Evolutionary conservation across 2,797 vertebrate genomes (phyloP).

Genomic region (Sebastes itinus): DNA sequence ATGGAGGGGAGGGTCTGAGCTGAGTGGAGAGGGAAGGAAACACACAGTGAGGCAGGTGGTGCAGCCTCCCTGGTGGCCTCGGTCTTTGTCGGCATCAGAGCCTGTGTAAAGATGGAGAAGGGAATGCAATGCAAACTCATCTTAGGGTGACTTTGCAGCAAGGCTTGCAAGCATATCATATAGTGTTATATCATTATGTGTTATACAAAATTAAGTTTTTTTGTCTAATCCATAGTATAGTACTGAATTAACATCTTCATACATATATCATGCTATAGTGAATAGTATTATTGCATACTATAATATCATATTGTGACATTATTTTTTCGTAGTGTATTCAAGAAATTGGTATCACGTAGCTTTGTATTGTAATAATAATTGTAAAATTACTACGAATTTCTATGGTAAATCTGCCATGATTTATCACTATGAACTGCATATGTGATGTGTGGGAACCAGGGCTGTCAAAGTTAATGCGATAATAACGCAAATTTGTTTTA

Average conservation of each 20-base stretch:
- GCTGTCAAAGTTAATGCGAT: too few relatives aligned
- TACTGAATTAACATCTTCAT: not conserved
- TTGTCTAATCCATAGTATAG: too few relatives aligned
- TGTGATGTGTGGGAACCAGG: too few relatives aligned
- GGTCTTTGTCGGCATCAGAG: not conserved
- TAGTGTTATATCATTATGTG: not conserved
- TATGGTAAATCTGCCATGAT: too few relatives aligned
- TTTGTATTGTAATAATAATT: too few relatives aligned
- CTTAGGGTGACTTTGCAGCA: not conserved
- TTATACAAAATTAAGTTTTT: not conserved
- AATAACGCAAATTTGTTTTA: too few relatives aligned
- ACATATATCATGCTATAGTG: not conserved
- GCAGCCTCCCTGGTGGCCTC: constrained; percentile 10
- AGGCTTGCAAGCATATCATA: not conserved
- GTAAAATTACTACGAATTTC: too few relatives aligned
- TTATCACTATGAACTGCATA: too few relatives aligned
- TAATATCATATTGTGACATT: too few relatives aligned
- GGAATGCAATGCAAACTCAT: not conserved
- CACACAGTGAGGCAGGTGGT: not conserved
- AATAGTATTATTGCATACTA: not conserved
- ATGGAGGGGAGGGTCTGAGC: not conserved
- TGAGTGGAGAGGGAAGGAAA: not conserved
- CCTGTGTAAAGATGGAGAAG: not conserved
- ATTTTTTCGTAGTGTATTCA: too few relatives aligned
- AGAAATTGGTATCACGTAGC: too few relatives aligned